Evolutionary conservation across 2,888 invertebrate genomes (phyloP).

Genomic region (Patella ulyssiponensis): DNA sequence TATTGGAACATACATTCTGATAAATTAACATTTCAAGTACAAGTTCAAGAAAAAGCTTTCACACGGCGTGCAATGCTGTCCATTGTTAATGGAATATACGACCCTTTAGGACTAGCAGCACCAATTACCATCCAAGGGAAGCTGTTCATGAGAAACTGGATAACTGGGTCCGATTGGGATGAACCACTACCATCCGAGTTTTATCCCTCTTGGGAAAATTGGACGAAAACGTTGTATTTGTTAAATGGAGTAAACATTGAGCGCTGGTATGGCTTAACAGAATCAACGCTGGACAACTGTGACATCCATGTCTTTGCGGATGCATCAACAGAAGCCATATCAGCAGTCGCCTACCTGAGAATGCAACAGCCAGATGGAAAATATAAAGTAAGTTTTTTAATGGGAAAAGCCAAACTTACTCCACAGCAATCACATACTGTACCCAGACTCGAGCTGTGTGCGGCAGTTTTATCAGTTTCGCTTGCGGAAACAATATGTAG

Average conservation of each 20-base stretch:
- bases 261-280: not conserved
- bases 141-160: not conserved
- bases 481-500: constrained; percentile 1
- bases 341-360: constrained; percentile 10
- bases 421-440: constrained; percentile 16
- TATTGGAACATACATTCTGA: constrained; percentile 22
- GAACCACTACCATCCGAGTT: not conserved
- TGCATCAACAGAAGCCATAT: not conserved
- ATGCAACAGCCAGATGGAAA: not conserved
- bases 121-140: not conserved
- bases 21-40: constrained; percentile 12
- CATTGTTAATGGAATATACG: not conserved
- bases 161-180: not conserved
- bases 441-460: constrained; percentile 28
- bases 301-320: not conserved
- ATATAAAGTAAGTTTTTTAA: not conserved
- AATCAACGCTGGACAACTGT: not conserved
- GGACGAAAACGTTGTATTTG: not conserved
- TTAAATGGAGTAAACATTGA: not conserved
- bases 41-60: constrained; percentile 9
- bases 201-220: not conserved
- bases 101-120: not conserved
- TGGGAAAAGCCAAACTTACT: constrained; percentile 22
- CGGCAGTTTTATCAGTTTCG: constrained; percentile 23
- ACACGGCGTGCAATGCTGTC: constrained; percentile 24